Base-by-base conservation (phyloP, 2,888 invertebrate species). In the Drosophila helvetica region DNA sequence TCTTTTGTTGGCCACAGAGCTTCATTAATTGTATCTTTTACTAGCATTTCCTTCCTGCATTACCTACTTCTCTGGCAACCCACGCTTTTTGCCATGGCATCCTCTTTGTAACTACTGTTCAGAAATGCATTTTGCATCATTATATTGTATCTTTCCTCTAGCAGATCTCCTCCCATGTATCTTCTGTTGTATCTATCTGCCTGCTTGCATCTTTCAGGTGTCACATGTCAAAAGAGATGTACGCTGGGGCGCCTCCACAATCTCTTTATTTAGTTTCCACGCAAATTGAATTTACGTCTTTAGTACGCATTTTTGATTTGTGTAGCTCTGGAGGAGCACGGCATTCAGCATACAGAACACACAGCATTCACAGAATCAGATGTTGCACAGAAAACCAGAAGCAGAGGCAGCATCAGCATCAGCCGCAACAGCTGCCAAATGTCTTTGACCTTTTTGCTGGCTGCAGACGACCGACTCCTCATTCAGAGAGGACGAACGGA, bases 291-390 rank as follows among this genome's bases (percentile, higher is more conserved):
- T 80, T 78, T 68, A 68, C 67, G 85, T 89, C 89, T 81, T 87
- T 79, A 85, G 81, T 80, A 83, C 87, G 85, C 86, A 88, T 86
- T 84, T 84, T 84, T 84, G 84, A 84, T 88, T 84, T 84, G 84
- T 86, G 38, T 15, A 15, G 38, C 38, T 38, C 38, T 38, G 74
- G 38, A 25, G 52, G 19, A 54, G 71, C 45, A 30, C 30, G 9
- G 25, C 10, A 22, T 22, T 22, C 30, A 30, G 30, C 30, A 30
- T 9, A 4, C 33, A 33, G 1, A 10, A 1, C 30, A 10, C 38
- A 15, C 6, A 38, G 38, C 22, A 38, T 6, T 38, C 38, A 38
- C 38, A 38, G 38, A 38, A 38, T 38, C 38, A 38, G 38, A 38
- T 61, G 43, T 48, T 55, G 50, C 62, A 52, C 46, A 54, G 22